Evolutionary conservation across 2,113 vertebrate genomes (phyloP).

Genomic region (Bujurquina vittata): DNA sequence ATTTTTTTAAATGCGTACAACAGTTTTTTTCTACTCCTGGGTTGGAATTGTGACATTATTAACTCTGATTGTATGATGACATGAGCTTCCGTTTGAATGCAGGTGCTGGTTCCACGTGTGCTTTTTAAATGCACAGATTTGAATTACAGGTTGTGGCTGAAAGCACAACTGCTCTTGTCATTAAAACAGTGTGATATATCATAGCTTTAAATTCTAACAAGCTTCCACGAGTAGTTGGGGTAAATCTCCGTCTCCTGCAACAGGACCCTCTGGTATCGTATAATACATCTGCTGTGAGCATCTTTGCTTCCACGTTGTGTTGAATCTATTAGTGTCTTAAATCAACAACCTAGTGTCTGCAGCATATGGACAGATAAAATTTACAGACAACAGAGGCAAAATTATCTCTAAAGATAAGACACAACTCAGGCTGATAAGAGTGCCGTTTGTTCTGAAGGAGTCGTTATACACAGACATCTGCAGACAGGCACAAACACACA

Average conservation of each 20-base stretch:
- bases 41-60: no score
- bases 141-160: neutral
- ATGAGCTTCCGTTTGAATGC: neutral
- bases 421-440: neutral
- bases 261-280: neutral
- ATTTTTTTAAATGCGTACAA: no score
- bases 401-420: neutral
- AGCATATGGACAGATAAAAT: constrained; percentile 5
- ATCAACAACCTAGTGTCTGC: neutral
- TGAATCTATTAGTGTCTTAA: constrained; percentile 11
- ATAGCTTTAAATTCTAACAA: constrained; percentile 15
- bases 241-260: neutral
- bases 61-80: no score
- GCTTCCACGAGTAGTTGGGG: neutral
- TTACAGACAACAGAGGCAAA: neutral
- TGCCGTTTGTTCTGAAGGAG: neutral
- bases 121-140: neutral
- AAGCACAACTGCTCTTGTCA: neutral
- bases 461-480: neutral
- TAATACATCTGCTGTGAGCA: constrained; percentile 12
- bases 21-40: no score
- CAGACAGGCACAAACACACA: neutral
- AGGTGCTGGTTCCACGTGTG: neutral
- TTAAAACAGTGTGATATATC: neutral
- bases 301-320: neutral